phyloP scores from a whole-genome alignment of 2,113 vertebrate species.

The Mustelus asterias region DNA sequence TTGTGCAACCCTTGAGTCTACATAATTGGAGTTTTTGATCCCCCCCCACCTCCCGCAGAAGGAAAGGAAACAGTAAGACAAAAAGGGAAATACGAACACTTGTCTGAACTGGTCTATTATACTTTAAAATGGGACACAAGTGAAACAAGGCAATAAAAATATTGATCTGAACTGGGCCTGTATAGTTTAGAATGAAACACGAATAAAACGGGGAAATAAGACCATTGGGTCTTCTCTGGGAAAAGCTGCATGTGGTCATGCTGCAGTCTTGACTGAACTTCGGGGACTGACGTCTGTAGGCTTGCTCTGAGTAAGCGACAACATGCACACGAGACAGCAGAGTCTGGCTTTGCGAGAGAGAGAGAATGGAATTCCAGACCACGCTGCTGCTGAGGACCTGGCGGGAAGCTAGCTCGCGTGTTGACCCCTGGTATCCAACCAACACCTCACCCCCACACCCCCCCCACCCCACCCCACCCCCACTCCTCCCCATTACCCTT shows the following conservation, averaged over 20 bases:
- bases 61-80: too few relatives aligned
- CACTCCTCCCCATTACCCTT: not conserved
- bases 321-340: not conserved
- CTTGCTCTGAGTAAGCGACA: not conserved
- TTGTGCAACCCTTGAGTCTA: not conserved
- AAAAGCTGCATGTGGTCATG: not conserved
- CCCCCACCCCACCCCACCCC: fast-evolving
- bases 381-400: not conserved
- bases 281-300: not conserved
- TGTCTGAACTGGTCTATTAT: too few relatives aligned
- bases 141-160: too few relatives aligned
- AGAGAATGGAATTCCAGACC: not conserved
- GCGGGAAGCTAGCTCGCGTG: not conserved
- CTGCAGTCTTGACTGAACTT: not conserved
- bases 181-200: too few relatives aligned
- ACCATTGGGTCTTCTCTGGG: too few relatives aligned
- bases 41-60: not conserved
- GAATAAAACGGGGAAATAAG: too few relatives aligned
- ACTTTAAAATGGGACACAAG: too few relatives aligned
- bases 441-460: not conserved
- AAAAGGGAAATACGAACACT: too few relatives aligned
- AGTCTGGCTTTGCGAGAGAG: not conserved
- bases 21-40: not conserved
- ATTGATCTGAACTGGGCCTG: too few relatives aligned
- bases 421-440: too few relatives aligned